Evolutionary conservation across 2,888 invertebrate species (phyloP), one percentile per base, ranked within the genome.

Genomic region (Neoaliturus tenellus): DNA sequence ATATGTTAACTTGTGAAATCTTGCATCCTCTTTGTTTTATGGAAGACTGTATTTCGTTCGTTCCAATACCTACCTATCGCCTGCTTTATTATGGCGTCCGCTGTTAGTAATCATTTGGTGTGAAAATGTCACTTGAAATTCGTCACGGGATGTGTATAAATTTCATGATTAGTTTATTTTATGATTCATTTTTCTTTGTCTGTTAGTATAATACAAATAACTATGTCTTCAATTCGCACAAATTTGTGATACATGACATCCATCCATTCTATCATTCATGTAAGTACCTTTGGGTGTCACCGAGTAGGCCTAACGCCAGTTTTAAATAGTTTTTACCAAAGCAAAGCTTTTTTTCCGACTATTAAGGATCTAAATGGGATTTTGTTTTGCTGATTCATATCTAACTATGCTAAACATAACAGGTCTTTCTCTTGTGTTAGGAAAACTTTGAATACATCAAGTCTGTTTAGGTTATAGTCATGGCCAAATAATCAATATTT

Each of bases 31-130:
- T 62, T 62, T 62, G 62, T 28, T 62, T 62, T 62, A 62, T 62
- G 62, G 31, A 28, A 31, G 14, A 62, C 28, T 17, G 28, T 31
- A 62, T 62, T 55, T 62, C 62, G 31, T 62, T 62, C 31, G 6
- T 62, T 62, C 62, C 31, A 62, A 6, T 55, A 2, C 55, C 62
- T 62, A 58, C 58, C 23, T 41, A 28, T 75, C 75, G 44, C 75
- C 75, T 75, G 75, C 75, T 75, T 75, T 39, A 39, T n/a, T 75
- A 75, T 75, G 75, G 75, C 75, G 75, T 75, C 75, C 44, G 75
- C 44, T 75, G 48, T 25, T 44, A 28, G 44, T 75, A 25, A 28
- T 2, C n/a, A 75, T 44, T 75, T 44, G 25, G 75, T 75, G 75
- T 75, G 35, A 44, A 75, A 75, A 75, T 75, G 75, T 75, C 75